Conservation (phyloP, 2,888 invertebrate genomes). For the Ellobium chinense region DNA sequence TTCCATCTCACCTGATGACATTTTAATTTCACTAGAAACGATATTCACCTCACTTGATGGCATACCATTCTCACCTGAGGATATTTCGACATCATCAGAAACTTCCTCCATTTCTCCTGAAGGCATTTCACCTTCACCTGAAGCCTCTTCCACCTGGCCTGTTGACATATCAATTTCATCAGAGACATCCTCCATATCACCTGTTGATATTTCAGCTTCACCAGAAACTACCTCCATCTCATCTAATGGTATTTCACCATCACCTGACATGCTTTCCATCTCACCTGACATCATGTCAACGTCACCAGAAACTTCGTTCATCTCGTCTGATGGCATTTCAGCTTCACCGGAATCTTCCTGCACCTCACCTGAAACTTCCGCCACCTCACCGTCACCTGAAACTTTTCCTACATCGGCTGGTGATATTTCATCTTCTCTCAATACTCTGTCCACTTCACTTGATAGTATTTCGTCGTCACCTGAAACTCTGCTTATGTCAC, state of each 20-base stretch:
- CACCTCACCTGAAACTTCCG: not conserved
- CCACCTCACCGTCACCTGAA: not conserved
- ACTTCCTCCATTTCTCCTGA: not conserved
- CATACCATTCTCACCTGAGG: not conserved
- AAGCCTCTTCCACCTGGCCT: not conserved
- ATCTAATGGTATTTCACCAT: constrained; percentile 2
- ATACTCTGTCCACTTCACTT: not conserved
- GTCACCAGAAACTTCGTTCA: not conserved
- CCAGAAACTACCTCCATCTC: not conserved
- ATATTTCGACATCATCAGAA: not conserved
- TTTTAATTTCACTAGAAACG: not conserved
- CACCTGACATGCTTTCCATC: not conserved
- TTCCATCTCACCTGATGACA: not conserved
- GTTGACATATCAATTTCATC: not conserved
- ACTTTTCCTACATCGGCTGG: not conserved
- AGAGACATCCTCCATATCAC: not conserved
- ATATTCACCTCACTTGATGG: not conserved
- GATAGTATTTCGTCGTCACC: not conserved
- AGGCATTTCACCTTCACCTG: not conserved
- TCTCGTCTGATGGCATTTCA: not conserved
- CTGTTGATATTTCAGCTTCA: not conserved
- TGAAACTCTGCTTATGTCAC: not conserved
- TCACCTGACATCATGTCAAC: not conserved
- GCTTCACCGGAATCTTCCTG: not conserved
- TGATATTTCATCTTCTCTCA: not conserved